Base-by-base conservation (phyloP, 2,113 vertebrate species). In the Dascyllus trimaculatus region DNA sequence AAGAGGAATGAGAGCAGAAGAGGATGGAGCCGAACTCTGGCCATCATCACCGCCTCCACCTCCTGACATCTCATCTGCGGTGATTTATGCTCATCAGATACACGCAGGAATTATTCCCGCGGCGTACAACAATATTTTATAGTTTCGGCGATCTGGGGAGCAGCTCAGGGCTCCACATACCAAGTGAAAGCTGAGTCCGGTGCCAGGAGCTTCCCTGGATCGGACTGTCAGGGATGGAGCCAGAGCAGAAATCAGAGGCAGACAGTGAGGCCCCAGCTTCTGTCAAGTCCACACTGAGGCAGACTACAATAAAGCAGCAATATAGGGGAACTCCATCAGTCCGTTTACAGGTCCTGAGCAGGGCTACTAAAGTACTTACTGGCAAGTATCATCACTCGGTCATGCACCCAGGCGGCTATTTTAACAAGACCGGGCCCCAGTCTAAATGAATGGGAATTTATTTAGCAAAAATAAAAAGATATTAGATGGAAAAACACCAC, bases 81-180 rank as follows among this genome's bases (percentile, higher is more conserved):
- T 26, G 69, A 73, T 71, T 84, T 73, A 54, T 13, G 19, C 56
- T 71, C 32, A 49, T 80, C 52, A 72, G 45, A 63, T 69, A 62
- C 43, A 65, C 61, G 32, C 25, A 67, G 62, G 59, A 26, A 64
- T 65, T 32, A 70, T 80, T 81, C 79, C 64, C 58, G 78, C 76
- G 57, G 43, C 61, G 56, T 84, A 74, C 15, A 76, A 89, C 75
- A 81, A 90, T 80, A 82, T 82, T 65, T 78, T 38, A 76, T 32
- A 60, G 71, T 53, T 68, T 66, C 61, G 17, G 70, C 66, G 48
- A 68, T 71, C 68, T 1, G 1, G 54, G 59, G 64, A 76, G 63
- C 64, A 74, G 63, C 64, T 70, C 71, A n/a, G 62, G 58, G 58
- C 19, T 49, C 56, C 63, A 38, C 64, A 74, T 73, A 48, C 53